A percentile compares a stretch with the other conserved stretches of the same genome.
Evolutionary conservation across 2,888 invertebrate species (phyloP).

Genomic region (Eucera pruinosa): DNA sequence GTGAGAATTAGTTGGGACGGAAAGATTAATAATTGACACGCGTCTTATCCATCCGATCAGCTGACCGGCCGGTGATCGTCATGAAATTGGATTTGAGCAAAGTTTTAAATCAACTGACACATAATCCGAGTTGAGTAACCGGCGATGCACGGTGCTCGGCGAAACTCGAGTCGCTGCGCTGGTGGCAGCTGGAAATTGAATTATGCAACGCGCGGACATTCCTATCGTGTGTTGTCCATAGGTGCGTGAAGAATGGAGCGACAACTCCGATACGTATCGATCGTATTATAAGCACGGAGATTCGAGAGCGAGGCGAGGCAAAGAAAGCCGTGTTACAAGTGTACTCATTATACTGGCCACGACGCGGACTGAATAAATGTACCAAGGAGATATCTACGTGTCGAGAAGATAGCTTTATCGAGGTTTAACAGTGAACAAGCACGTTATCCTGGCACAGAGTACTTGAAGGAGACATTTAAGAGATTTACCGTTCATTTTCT

Average conservation of each 20-base stretch:
- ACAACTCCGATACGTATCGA: constrained; percentile 59
- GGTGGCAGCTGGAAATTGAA: constrained; percentile 56
- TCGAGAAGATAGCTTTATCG: constrained; percentile 49
- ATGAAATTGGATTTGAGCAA: constrained; percentile 57
- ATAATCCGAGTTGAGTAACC: constrained; percentile 62
- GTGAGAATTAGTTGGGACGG: constrained; percentile 16
- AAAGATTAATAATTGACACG: constrained; percentile 33
- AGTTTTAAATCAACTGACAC: constrained; percentile 60
- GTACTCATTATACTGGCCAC: constrained; percentile 52
- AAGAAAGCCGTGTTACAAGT: constrained; percentile 57
- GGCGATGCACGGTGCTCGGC: constrained; percentile 37
- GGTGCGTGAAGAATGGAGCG: constrained; percentile 54
- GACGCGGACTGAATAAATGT: constrained; percentile 56
- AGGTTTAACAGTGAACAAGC: not conserved
- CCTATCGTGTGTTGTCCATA: constrained; percentile 51
- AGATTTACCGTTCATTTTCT: not conserved
- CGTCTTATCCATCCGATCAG: constrained; percentile 29
- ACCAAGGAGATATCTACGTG: constrained; percentile 25
- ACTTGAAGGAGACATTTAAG: not conserved
- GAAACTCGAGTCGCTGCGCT: constrained; percentile 47
- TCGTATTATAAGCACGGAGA: constrained; percentile 50
- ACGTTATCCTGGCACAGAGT: not conserved
- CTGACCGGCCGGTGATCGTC: constrained; percentile 32
- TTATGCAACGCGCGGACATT: constrained; percentile 61
- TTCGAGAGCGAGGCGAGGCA: constrained; percentile 34